These are phyloP conservation scores for Junonia oenone DNA, from an alignment of 2,888 invertebrate species.

Conservation along the genomic window DNA sequence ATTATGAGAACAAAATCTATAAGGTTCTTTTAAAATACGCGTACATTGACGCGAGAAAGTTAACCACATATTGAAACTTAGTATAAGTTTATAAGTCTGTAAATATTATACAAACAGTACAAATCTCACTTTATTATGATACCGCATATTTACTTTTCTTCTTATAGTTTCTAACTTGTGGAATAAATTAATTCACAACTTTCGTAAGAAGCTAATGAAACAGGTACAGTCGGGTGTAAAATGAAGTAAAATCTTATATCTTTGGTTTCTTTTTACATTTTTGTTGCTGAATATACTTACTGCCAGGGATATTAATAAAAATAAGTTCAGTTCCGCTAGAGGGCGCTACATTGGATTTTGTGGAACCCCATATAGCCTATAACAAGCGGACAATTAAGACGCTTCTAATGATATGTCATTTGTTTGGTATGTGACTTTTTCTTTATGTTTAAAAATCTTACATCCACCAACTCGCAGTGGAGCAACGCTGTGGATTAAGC, in stretches of 20 bases:
- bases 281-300: neutral
- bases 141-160: constrained; percentile 19
- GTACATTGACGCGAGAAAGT: neutral
- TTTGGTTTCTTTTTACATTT: neutral
- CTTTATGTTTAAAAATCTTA: neutral
- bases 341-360: too few relatives aligned
- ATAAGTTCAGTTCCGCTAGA: too few relatives aligned
- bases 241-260: neutral
- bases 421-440: neutral
- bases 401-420: too few relatives aligned
- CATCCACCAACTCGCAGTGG: too few relatives aligned
- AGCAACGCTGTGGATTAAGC: too few relatives aligned
- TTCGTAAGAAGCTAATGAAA: constrained; percentile 19
- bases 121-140: constrained; percentile 5
- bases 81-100: neutral
- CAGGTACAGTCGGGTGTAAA: neutral
- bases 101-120: neutral
- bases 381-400: too few relatives aligned
- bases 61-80: neutral
- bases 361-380: too few relatives aligned
- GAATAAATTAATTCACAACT: constrained; percentile 21
- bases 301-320: too few relatives aligned
- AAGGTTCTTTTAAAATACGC: too few relatives aligned
- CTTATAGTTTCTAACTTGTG: neutral
- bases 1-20: too few relatives aligned